A percentile compares a stretch with the other conserved stretches of the same genome.
phyloP scores from a whole-genome alignment of 1,140 invertebrate genomes.

The Papilio xuthus region DNA sequence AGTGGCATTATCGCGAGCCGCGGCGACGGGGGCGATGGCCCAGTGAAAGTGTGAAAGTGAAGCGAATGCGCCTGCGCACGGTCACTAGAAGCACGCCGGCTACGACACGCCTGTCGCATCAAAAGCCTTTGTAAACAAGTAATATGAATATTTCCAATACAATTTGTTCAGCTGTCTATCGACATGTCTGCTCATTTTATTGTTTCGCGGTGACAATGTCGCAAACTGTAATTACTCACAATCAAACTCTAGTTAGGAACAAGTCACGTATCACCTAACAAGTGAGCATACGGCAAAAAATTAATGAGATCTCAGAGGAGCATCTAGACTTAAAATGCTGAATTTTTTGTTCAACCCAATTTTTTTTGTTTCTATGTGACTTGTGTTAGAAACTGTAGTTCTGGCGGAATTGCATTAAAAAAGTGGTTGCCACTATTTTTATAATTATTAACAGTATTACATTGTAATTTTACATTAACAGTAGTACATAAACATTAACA shows the following conservation, averaged over 20 bases:
- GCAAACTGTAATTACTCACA: constrained; percentile 28
- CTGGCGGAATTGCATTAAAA: neutral
- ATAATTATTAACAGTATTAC: neutral
- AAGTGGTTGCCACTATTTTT: neutral
- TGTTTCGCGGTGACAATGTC: constrained; percentile 22
- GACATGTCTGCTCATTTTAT: neutral
- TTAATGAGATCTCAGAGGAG: constrained; percentile 31
- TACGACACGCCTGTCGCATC: constrained; percentile 17
- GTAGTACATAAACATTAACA: too few relatives aligned
- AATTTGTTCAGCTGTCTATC: neutral
- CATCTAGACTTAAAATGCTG: constrained; percentile 25
- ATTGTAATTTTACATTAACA: too few relatives aligned
- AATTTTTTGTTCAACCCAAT: constrained; percentile 8
- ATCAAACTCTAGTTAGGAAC: constrained; percentile 41
- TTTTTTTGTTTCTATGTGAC: constrained; percentile 5
- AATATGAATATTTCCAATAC: constrained; percentile 18
- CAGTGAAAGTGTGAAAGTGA: constrained; percentile 80
- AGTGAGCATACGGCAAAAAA: constrained; percentile 37
- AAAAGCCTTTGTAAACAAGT: constrained; percentile 9
- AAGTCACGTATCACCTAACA: constrained; percentile 42
- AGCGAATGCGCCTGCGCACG: constrained; percentile 63
- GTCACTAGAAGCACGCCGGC: constrained; percentile 46
- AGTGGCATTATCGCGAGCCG: constrained; percentile 47
- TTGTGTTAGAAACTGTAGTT: too few relatives aligned
- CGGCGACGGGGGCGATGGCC: constrained; percentile 65